phyloP scores from a whole-genome alignment of 2,797 vertebrate genomes.

The Myotis daubentonii region DNA sequence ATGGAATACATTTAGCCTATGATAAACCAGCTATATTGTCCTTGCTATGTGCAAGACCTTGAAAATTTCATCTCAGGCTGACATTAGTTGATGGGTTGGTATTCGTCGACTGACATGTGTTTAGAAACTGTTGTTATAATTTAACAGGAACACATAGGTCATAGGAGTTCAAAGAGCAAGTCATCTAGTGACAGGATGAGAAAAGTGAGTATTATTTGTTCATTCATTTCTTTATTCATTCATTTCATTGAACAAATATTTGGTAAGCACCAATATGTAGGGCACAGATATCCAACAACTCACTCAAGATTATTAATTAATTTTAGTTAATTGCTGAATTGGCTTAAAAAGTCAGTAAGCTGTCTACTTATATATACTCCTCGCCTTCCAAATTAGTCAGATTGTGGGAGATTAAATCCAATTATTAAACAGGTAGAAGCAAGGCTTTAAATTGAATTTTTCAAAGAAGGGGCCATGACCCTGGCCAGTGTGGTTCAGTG shows the following conservation, averaged over 20 bases:
- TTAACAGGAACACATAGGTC: not conserved
- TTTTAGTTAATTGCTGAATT: slow-evolving; percentile 34
- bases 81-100: not conserved
- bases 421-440: slow-evolving; percentile 23
- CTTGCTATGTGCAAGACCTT: not conserved
- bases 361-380: not conserved
- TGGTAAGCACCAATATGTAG: not conserved
- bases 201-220: not conserved
- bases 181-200: not conserved
- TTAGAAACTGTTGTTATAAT: not conserved
- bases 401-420: slow-evolving; percentile 39
- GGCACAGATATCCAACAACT: slow-evolving; percentile 37
- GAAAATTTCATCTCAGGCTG: not conserved
- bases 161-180: not conserved
- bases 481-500: not conserved
- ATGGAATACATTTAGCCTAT: not conserved
- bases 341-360: not conserved
- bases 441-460: slow-evolving; percentile 50
- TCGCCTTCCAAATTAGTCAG: slow-evolving; percentile 24
- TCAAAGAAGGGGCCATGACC: not conserved
- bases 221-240: not conserved
- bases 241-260: not conserved
- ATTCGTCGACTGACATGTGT: not conserved
- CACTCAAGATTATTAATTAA: slow-evolving; percentile 26
- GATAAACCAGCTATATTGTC: not conserved